A percentile compares a stretch with the other conserved stretches of the same genome.
Conservation (phyloP, 1,140 invertebrate genomes). For the Leptoteleia sp. region DNA sequence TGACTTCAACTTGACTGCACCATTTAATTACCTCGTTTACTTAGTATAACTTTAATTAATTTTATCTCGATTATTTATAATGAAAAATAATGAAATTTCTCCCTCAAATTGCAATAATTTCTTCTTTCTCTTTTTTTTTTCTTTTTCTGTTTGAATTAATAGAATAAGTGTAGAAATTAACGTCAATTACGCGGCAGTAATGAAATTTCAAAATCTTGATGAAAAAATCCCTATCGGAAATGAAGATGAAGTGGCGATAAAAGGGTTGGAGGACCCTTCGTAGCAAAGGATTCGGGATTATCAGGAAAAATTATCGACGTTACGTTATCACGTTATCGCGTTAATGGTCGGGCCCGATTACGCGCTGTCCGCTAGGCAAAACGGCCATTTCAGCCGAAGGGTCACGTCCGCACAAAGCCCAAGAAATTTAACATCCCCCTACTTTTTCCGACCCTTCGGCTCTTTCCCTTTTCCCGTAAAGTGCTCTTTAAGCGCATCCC, state of each 20-base stretch:
- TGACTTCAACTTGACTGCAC: too few species aligned
- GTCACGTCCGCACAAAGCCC: conserved; percentile 50
- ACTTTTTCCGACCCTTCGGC: conserved; percentile 53
- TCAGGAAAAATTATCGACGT: conserved; percentile 52
- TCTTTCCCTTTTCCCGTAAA: conserved; percentile 53
- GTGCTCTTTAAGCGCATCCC: conserved; percentile 62
- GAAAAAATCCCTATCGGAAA: conserved; percentile 4
- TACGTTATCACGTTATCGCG: conserved; percentile 61
- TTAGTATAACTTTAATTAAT: too few species aligned
- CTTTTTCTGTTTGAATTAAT: too few species aligned
- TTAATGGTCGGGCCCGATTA: conserved; percentile 57
- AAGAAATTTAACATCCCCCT: conserved; percentile 59
- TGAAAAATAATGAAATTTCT: too few species aligned
- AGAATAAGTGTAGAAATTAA: too few species aligned
- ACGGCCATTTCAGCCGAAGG: conserved; percentile 36
- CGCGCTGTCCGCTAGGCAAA: conserved; percentile 22
- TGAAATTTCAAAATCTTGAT: not conserved
- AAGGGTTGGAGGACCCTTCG: conserved; percentile 26
- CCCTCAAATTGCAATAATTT: too few species aligned
- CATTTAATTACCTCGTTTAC: too few species aligned
- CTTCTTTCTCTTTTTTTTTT: too few species aligned
- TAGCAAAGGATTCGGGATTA: conserved; percentile 37
- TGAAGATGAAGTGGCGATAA: conserved; percentile 24
- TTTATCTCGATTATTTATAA: too few species aligned
- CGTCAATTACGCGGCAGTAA: too few species aligned